Percentiles rank a stretch among this genome's conserved stretches.
phyloP scores from a whole-genome alignment of 2,888 invertebrate genomes.

The Crepidodera aurea region DNA sequence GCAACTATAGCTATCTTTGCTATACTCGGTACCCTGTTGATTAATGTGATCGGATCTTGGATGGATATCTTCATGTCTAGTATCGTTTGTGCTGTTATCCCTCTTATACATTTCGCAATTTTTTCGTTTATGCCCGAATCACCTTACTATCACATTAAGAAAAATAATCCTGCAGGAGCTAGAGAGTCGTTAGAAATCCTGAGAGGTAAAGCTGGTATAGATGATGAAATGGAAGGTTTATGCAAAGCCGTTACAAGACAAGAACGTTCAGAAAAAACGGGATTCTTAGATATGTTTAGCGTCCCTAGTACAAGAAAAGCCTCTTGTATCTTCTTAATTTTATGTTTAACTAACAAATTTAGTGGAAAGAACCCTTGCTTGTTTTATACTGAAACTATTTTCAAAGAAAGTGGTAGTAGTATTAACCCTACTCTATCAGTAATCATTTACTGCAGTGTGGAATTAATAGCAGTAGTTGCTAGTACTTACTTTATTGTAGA shows the following conservation, averaged over 20 bases:
- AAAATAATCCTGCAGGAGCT: conserved; percentile 61
- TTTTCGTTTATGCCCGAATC: conserved; percentile 75
- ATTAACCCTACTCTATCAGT: conserved; percentile 66
- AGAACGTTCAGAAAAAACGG: conserved; percentile 61
- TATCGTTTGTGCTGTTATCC: conserved; percentile 67
- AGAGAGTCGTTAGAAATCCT: conserved; percentile 66
- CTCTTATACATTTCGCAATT: conserved; percentile 66
- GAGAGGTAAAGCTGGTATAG: conserved; percentile 63
- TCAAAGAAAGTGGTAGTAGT: conserved; percentile 62
- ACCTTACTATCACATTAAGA: conserved; percentile 64
- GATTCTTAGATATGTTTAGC: conserved; percentile 64
- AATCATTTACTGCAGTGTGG: conserved; percentile 67
- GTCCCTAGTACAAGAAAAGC: conserved; percentile 69
- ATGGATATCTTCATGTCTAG: conserved; percentile 66
- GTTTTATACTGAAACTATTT: conserved; percentile 71
- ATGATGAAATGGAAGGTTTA: conserved; percentile 62
- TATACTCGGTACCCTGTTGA: conserved; percentile 66
- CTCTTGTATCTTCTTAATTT: conserved; percentile 67
- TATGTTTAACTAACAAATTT: conserved; percentile 70
- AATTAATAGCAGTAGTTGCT: conserved; percentile 65
- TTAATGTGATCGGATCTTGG: conserved; percentile 69
- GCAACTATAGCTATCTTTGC: conserved; percentile 67
- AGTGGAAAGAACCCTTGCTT: conserved; percentile 72
- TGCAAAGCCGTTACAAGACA: conserved; percentile 56
- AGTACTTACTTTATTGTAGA: conserved; percentile 66